Base-by-base conservation (phyloP, 2,888 invertebrate genomes). In the Panzeria rudis region DNA sequence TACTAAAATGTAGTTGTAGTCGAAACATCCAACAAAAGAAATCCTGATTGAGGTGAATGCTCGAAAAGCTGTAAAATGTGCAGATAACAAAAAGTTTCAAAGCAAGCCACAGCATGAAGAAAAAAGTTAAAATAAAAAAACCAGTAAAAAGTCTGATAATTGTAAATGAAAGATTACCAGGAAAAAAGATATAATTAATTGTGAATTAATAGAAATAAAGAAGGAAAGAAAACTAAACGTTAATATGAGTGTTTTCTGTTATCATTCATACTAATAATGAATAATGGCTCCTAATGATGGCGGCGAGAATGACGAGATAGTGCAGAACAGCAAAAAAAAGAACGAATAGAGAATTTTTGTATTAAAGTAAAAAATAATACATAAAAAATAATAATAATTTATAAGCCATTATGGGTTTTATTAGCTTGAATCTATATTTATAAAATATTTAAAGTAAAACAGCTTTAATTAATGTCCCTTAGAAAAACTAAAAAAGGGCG, bases 181-280 rank as follows among this genome's bases (percentile, higher is more conserved):
- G 38, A 23, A n/a, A 47, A 77, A 25, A 13, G 6, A 7, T 23
- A 15, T 29, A 66, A 78, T 61, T 78, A 61, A 69, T 69, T 50
- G 15, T 61, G 41, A 52, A 61, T 52, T 61, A 71, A 59, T 78
- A 69, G 38, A 44, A 56, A 9, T 9, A 25, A 50, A 44, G 3
- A 44, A 29, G 4, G 13, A n/a, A 35, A 11, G 2, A 1, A 54
- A 38, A 35, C 17, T 50, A 17, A 71, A 71, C n/a, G 7, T 35
- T 9, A 32, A 20, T 61, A 35, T 3, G 4, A 47, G 44, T 1
- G 8, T 29, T 5, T 47, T 44, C 5, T 29, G 3, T 2, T 41
- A 56, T 35, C 50, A 38, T 69, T 44, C 56, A 59, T 59, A 32
- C 29, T 44, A 64, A 75, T 64, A 25, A 64, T 29, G 35, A 47